Evolutionary conservation across 2,888 invertebrate species (phyloP), one percentile per base, ranked within the genome.

Genomic region (Podotricha telesiphe): DNA sequence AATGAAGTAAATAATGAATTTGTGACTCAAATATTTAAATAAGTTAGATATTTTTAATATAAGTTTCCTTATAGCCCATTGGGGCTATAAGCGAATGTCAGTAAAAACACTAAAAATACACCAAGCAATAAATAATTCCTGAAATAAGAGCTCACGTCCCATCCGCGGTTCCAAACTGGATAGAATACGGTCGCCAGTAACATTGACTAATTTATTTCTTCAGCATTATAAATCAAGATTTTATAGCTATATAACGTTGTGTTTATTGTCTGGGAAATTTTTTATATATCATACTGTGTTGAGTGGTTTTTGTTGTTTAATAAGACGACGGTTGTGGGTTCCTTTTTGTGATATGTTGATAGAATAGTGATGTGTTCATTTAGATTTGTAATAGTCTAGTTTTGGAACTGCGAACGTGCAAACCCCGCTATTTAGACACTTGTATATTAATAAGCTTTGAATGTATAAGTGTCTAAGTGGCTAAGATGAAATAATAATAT

Each of bases 141-240:
- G 53, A 55, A 65, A 59, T 69, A 65, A 65, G 65, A 59, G 51
- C 45, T 45, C 69, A 69, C 69, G 69, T 65, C 13, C 53, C 45
- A 11, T 61, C 65, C 59, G 65, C 53, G 58, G 65, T 45, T 53
- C 34, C 53, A 55, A 55, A 55, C 59, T 59, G 50, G 65, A 65
- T 61, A 53, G 69, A 65, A 53, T 53, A 22, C 28, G 59, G 69
- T 69, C 69, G 59, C 58, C 45, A 53, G 59, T 28, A 47, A 51
- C 65, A 45, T 59, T 69, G 69, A 65, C 65, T 69, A 65, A 69
- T 69, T 69, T 69, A 69, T 69, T 65, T 65, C 59, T 45, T 61
- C 53, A 65, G 53, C 53, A 34, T 53, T 65, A 59, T 51, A 50
- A 50, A 67, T 59, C 59, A 59, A 47, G 15, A 15, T 7, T 19